Percentiles rank a stretch among this genome's conserved stretches.
These are phyloP conservation scores for Pseudopleuronectes americanus DNA, from an alignment of 2,797 vertebrate genomes.

Conservation along the genomic window DNA sequence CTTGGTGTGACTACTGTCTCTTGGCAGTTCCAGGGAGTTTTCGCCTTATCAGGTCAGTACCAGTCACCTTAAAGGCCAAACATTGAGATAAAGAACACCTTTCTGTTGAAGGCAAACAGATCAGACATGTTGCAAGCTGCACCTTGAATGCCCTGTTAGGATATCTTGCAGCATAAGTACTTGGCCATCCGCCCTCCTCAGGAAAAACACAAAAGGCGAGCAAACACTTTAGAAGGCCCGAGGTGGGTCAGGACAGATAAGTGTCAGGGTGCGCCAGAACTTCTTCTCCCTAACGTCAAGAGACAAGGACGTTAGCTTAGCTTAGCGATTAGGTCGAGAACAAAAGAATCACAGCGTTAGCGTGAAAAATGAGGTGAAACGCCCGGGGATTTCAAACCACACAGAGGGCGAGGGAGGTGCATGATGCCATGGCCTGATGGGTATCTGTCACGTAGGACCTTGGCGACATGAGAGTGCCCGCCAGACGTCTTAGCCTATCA, in stretches of 20 bases:
- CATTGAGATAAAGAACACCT: constrained; percentile 76
- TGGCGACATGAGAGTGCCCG: constrained; percentile 75
- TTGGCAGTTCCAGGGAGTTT: constrained; percentile 52
- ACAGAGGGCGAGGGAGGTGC: constrained; percentile 65
- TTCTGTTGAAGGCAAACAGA: constrained; percentile 75
- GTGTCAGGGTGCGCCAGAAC: constrained; percentile 74
- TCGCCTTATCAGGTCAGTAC: constrained; percentile 66
- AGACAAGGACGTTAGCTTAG: constrained; percentile 70
- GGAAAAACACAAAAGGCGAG: constrained; percentile 75
- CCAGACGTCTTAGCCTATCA: constrained; percentile 78
- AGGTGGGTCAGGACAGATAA: constrained; percentile 83
- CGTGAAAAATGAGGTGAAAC: constrained; percentile 72
- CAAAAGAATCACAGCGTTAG: constrained; percentile 64
- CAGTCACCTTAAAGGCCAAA: constrained; percentile 63
- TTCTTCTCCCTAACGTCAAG: constrained; percentile 59
- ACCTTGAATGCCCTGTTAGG: constrained; percentile 66
- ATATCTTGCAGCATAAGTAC: constrained; percentile 76
- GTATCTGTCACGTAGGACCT: constrained; percentile 81
- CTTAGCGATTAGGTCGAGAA: constrained; percentile 64
- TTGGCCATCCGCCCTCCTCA: constrained; percentile 71
- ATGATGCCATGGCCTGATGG: constrained; percentile 70
- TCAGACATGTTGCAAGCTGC: constrained; percentile 75
- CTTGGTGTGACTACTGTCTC: constrained; percentile 48
- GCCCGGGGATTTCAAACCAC: constrained; percentile 66
- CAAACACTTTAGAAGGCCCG: constrained; percentile 80